phyloP scores from a whole-genome alignment of 1,140 invertebrate genomes.

The Artemia franciscana region DNA sequence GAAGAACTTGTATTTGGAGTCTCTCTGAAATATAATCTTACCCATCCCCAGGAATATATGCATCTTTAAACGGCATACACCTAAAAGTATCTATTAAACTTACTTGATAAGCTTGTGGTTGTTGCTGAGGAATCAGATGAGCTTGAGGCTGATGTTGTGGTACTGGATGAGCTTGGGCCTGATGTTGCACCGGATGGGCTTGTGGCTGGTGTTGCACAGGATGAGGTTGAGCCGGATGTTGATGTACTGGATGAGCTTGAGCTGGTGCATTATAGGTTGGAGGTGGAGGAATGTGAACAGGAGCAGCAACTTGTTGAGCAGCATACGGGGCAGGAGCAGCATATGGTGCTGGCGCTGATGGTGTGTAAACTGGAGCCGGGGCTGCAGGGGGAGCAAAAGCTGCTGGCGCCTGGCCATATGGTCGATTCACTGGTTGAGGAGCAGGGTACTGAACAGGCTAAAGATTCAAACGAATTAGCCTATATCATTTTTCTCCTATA shows the following conservation, averaged over 20 bases:
- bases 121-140: background rate
- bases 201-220: background rate
- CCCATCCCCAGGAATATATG: background rate
- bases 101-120: conserved; percentile 1
- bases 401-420: conserved; percentile 8
- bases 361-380: background rate
- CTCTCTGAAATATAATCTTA: conserved; percentile 1
- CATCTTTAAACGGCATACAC: background rate
- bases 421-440: conserved; percentile 8
- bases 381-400: conserved; percentile 4
- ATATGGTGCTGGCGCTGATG: background rate
- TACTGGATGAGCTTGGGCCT: conserved; percentile 4
- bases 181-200: conserved; percentile 1
- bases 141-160: conserved; percentile 4
- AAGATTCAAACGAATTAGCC: background rate
- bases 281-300: conserved; percentile 1
- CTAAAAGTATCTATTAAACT: background rate
- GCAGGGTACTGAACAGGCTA: conserved; percentile 1
- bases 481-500: too few relatives aligned
- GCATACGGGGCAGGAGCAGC: conserved; percentile 3
- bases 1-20: conserved; percentile 3
- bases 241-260: background rate
- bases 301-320: conserved; percentile 1
- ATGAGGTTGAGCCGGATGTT: conserved; percentile 3
- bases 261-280: conserved; percentile 6